These are phyloP conservation scores for Cisticola juncidis DNA, from an alignment of 2,113 vertebrate genomes.

Conservation along the genomic window DNA sequence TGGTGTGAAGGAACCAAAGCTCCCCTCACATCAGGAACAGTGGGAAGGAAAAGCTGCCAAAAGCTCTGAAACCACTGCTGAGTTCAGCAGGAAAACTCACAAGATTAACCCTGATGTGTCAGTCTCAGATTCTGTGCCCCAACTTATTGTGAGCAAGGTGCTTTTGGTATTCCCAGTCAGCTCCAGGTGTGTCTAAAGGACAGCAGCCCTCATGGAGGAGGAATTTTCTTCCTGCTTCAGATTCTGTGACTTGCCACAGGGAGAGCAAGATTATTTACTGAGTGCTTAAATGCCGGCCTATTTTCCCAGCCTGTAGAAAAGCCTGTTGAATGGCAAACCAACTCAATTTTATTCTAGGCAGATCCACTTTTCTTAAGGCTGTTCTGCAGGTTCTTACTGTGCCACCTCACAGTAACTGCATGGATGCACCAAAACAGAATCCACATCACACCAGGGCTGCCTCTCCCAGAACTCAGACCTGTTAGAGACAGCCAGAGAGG, in stretches of 20 bases:
- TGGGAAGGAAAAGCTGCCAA: not conserved
- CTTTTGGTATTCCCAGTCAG: not conserved
- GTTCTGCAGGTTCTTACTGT: not conserved
- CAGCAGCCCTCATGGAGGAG: not conserved
- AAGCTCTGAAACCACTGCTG: not conserved
- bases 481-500: not conserved
- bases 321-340: not conserved
- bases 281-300: not conserved
- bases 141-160: not conserved
- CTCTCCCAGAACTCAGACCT: not conserved
- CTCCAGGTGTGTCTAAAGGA: not conserved
- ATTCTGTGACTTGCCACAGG: not conserved
- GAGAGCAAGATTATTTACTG: not conserved
- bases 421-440: not conserved
- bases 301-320: not conserved
- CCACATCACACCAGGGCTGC: not conserved
- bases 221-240: not conserved
- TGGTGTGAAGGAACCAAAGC: not conserved
- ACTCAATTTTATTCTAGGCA: not conserved
- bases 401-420: not conserved
- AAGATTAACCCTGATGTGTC: not conserved
- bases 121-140: not conserved
- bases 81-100: not conserved
- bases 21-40: not conserved
- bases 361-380: not conserved